Percentiles rank a stretch among this genome's conserved stretches.
phyloP scores from a whole-genome alignment of 2,113 vertebrate species.

The Piprites chloris region DNA sequence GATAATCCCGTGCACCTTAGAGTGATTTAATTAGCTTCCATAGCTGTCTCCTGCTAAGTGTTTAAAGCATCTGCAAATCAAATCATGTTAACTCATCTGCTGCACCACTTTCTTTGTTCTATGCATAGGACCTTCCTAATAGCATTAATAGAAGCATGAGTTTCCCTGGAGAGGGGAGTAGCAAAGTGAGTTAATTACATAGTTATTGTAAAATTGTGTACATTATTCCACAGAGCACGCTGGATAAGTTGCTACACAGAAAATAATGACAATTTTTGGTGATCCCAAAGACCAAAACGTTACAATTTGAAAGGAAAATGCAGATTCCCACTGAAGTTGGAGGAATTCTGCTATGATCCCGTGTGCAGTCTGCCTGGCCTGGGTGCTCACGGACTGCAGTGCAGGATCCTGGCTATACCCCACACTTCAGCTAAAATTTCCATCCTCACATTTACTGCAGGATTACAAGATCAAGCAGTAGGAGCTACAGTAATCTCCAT shows the following conservation, averaged over 20 bases:
- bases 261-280: slow-evolving; percentile 61
- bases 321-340: background rate
- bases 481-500: slow-evolving; percentile 45
- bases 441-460: slow-evolving; percentile 23
- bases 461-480: background rate
- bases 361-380: background rate
- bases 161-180: slow-evolving; percentile 67
- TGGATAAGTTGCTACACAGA: slow-evolving; percentile 54
- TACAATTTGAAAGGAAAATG: background rate
- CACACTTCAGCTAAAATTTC: slow-evolving; percentile 7
- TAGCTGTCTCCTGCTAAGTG: slow-evolving; percentile 80
- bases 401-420: slow-evolving; percentile 1
- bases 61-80: slow-evolving; percentile 84
- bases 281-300: background rate
- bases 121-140: slow-evolving; percentile 72
- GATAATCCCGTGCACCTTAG: slow-evolving; percentile 77
- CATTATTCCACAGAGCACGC: slow-evolving; percentile 67
- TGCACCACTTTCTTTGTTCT: slow-evolving; percentile 69
- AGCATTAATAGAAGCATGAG: slow-evolving; percentile 64
- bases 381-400: background rate
- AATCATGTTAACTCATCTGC: slow-evolving; percentile 79
- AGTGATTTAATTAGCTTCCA: slow-evolving; percentile 80
- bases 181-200: slow-evolving; percentile 76
- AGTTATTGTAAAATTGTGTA: slow-evolving; percentile 76
- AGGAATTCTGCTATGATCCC: background rate